A percentile compares a stretch with the other conserved stretches of the same genome.
phyloP scores from a whole-genome alignment of 2,888 invertebrate species.

The Andrena bicolor region DNA sequence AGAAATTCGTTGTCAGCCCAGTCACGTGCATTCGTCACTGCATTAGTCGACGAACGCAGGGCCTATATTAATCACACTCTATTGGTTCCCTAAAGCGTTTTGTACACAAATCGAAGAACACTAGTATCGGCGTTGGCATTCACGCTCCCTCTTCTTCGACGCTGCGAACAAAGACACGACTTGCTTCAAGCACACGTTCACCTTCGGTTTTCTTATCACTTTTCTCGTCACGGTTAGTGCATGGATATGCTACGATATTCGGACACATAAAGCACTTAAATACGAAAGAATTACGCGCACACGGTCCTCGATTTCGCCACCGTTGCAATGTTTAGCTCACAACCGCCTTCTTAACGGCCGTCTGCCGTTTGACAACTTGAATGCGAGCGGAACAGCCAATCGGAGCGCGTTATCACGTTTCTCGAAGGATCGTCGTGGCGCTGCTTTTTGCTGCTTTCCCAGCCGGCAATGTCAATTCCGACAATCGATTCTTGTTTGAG shows the following conservation, averaged over 20 bases:
- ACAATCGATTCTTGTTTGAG: slow-evolving; percentile 8
- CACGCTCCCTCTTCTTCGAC: slow-evolving; percentile 11
- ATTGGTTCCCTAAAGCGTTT: background rate
- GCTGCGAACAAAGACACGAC: slow-evolving; percentile 8
- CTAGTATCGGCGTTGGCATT: slow-evolving; percentile 22
- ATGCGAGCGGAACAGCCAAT: slow-evolving; percentile 60
- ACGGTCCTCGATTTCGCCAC: slow-evolving; percentile 3
- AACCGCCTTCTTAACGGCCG: slow-evolving; percentile 67
- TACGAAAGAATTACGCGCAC: background rate
- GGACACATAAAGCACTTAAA: background rate
- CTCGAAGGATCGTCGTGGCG: slow-evolving; percentile 33
- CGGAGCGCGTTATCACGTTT: slow-evolving; percentile 29
- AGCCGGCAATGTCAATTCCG: slow-evolving; percentile 42
- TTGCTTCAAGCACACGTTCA: background rate
- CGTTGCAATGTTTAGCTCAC: slow-evolving; percentile 29
- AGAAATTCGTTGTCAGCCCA: background rate
- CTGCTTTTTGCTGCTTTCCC: slow-evolving; percentile 26
- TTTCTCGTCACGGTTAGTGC: background rate
- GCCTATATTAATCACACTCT: background rate
- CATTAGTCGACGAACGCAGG: background rate
- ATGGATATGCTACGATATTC: background rate
- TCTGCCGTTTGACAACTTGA: slow-evolving; percentile 71
- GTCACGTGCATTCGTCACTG: slow-evolving; percentile 8
- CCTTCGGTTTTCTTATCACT: background rate
- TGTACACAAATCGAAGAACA: background rate